These are phyloP conservation scores for Spongilla lacustris DNA, from an alignment of 37 sponge, comb jelly and placozoan species.

Conservation along the genomic window DNA sequence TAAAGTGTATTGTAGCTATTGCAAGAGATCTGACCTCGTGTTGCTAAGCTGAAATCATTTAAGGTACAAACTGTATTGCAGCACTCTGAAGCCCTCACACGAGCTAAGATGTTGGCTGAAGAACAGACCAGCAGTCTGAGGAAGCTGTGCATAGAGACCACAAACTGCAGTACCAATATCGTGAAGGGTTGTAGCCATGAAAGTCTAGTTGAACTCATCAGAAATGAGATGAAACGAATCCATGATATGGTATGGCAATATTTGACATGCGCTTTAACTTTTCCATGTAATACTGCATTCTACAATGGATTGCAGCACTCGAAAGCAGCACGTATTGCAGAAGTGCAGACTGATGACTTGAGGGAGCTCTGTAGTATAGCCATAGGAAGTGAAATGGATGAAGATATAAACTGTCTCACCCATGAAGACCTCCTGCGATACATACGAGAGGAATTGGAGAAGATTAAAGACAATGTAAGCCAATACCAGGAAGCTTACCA, in stretches of 20 bases:
- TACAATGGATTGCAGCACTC: not conserved
- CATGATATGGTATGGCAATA: not conserved
- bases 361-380: not conserved
- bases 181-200: not conserved
- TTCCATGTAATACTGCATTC: too few species aligned
- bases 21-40: too few species aligned
- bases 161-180: not conserved
- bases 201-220: not conserved
- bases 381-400: not conserved
- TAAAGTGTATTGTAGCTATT: too few species aligned
- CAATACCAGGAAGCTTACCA: not conserved
- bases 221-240: not conserved
- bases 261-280: too few species aligned
- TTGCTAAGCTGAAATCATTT: too few species aligned
- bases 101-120: not conserved
- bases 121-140: not conserved
- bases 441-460: slow-evolving; percentile 11
- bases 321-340: not conserved
- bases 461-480: slow-evolving; percentile 35
- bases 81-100: not conserved
- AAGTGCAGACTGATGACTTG: slow-evolving; percentile 1
- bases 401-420: not conserved
- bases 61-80: too few species aligned
- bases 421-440: slow-evolving; percentile 18
- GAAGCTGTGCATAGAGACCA: not conserved